Conservation (phyloP, 2,113 vertebrate genomes). For the Chaenocephalus aceratus region DNA sequence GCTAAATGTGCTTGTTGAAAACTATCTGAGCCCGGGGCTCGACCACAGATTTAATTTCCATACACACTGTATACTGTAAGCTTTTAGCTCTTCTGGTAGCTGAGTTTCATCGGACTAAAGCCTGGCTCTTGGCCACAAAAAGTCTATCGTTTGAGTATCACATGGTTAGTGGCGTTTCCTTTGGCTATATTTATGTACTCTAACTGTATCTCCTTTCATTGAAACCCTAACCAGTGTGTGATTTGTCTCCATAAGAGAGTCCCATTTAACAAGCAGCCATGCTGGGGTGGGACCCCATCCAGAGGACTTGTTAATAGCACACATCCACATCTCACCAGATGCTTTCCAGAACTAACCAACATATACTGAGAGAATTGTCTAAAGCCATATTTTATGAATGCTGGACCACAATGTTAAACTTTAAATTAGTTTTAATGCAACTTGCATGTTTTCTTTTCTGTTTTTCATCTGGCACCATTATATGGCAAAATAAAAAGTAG, state of each 20-base stretch:
- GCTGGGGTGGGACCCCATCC: conserved; percentile 79
- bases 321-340: conserved; percentile 82
- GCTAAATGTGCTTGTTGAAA: conserved; percentile 74
- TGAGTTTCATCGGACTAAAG: conserved; percentile 62
- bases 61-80: conserved; percentile 48
- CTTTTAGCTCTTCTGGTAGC: conserved; percentile 55
- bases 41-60: conserved; percentile 64
- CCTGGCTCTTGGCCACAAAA: conserved; percentile 65
- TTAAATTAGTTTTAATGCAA: conserved; percentile 54
- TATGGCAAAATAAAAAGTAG: conserved; percentile 12
- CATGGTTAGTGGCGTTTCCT: conserved; percentile 78
- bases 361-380: conserved; percentile 63
- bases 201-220: conserved; percentile 82
- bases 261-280: conserved; percentile 83
- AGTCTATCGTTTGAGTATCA: conserved; percentile 70
- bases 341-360: conserved; percentile 75
- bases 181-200: conserved; percentile 81
- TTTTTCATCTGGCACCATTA: conserved; percentile 5
- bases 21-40: conserved; percentile 45
- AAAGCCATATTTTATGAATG: conserved; percentile 65
- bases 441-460: conserved; percentile 26
- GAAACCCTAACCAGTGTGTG: conserved; percentile 76
- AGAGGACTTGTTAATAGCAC: conserved; percentile 80
- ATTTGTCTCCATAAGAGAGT: conserved; percentile 82
- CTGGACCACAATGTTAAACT: conserved; percentile 44